phyloP scores from a whole-genome alignment of 2,113 vertebrate genomes.

The Poicephalus meyeri region DNA sequence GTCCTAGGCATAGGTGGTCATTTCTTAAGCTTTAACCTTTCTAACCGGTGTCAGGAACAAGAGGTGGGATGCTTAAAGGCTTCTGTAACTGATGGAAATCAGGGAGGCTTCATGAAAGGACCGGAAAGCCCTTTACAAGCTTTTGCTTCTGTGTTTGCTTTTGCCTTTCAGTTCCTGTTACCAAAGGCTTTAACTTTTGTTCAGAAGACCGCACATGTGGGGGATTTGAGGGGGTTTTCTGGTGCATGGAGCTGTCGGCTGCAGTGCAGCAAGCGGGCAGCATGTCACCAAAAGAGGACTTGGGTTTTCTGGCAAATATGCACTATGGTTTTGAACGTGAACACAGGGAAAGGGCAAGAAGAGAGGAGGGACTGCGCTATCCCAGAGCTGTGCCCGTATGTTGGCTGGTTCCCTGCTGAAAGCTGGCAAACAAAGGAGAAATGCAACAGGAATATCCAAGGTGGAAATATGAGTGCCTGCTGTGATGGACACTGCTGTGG shows the following conservation, averaged over 20 bases:
- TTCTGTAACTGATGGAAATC: background rate
- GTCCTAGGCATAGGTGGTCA: background rate
- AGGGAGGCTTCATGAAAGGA: background rate
- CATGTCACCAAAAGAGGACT: background rate
- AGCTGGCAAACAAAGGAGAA: background rate
- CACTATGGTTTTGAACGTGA: background rate
- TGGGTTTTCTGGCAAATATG: background rate
- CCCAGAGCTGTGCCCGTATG: accelerated
- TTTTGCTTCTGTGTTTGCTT: background rate
- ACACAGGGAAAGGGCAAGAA: background rate
- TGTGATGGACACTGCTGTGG: accelerated
- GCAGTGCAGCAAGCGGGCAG: background rate
- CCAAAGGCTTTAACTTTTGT: background rate
- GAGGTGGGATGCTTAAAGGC: background rate
- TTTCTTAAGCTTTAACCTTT: background rate
- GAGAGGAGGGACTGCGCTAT: background rate
- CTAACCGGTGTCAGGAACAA: background rate
- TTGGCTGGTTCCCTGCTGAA: background rate
- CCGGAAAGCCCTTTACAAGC: background rate
- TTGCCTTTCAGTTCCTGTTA: background rate
- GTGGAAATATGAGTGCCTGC: background rate
- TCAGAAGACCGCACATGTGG: background rate
- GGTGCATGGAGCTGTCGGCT: background rate
- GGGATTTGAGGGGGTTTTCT: background rate
- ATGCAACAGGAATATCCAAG: background rate